Evolutionary conservation across 2,888 invertebrate species (phyloP), one percentile per base, ranked within the genome.

Genomic region (Seira musarum): DNA sequence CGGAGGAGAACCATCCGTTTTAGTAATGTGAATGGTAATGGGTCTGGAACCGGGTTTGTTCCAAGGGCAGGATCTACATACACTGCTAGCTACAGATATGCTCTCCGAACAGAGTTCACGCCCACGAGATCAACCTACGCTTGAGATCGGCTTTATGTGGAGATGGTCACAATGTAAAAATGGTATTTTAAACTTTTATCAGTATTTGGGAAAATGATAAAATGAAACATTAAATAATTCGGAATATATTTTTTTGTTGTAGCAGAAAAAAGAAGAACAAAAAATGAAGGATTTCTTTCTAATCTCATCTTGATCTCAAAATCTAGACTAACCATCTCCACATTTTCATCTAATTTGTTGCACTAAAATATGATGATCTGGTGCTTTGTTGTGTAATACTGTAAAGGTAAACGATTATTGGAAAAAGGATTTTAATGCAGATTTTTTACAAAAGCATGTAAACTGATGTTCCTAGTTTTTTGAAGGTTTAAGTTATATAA

Each of bases 111-210:
- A 5, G 83, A 83, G 25, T 72, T 72, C 67, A 81, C 79, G 8
- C 71, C 76, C 25, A 81, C 81, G 3, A 72, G 80, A 17, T 71
- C 76, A n/a, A 82, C 83, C 2, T 83, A 80, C 76, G 79, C 83
- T 53, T 83, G 83, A 83, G 81, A 80, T 24, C 46, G 81, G 81
- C 77, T 72, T 61, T 82, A 75, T 72, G 76, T 80, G 69, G 81
- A 79, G 75, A 81, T 74, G 74, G 69, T 78, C 35, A 40, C 77
- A 19, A 25, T 77, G 21, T 77, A 25, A 77, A 57, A 74, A 6
- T 40, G 6, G 40, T 40, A 40, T 40, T 40, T 40, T 6, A 40
- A 40, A 40, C 40, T 40, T 40, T 40, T 40, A 40, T 40, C 6
- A 40, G 13, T 6, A 13, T 6, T 13, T 40, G 6, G 40, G n/a